Conservation (phyloP, 2,888 invertebrate species). For the Idaea aversata region DNA sequence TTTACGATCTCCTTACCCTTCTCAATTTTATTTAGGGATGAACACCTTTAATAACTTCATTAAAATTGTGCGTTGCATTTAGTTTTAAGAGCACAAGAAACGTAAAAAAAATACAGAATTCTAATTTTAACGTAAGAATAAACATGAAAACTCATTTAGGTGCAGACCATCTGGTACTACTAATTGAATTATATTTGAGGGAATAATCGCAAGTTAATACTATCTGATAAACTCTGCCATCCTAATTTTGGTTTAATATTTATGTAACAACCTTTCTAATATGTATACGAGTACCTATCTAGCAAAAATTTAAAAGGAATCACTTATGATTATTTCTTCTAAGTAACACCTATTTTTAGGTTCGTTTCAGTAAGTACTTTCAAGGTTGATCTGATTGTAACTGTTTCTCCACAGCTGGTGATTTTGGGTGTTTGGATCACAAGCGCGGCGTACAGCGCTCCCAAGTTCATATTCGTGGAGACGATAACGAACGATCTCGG, state of each 20-base stretch:
- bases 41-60: background rate
- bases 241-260: background rate
- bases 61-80: background rate
- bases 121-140: background rate
- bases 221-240: background rate
- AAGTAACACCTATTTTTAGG: constrained; percentile 10
- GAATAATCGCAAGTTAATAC: background rate
- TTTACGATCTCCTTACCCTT: background rate
- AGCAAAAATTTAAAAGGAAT: background rate
- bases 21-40: background rate
- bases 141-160: constrained; percentile 13
- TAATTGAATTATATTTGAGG: constrained; percentile 8
- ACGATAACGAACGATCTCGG: constrained; percentile 83
- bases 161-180: constrained; percentile 16
- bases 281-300: background rate
- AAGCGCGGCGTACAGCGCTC: constrained; percentile 90
- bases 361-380: background rate
- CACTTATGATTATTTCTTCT: background rate
- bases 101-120: background rate
- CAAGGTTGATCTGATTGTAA: constrained; percentile 11
- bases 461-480: constrained; percentile 91
- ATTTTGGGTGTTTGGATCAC: constrained; percentile 90
- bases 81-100: background rate
- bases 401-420: constrained; percentile 80
- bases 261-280: too few species aligned